Base-by-base conservation (phyloP, 2,113 vertebrate genomes). In the Excalfactoria chinensis region DNA sequence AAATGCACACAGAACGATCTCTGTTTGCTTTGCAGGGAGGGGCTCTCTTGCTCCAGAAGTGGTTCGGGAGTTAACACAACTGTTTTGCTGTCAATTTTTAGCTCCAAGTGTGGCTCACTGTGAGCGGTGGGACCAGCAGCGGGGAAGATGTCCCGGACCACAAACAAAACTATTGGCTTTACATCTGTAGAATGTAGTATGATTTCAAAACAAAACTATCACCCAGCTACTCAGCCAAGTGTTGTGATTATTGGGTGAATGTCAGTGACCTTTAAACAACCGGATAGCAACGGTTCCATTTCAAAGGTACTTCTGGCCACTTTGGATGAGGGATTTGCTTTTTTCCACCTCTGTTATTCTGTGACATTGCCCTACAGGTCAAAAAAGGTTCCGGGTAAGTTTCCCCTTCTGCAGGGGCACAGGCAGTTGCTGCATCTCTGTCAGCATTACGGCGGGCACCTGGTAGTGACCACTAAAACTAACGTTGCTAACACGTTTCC, bases 11-110 rank as follows among this genome's bases (percentile, higher is more conserved):
- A 66, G 72, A 93, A 64, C 69, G 2, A 74, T 51, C 76, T 92
- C 21, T 94, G 87, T 94, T 95, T 93, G 84, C 82, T 94, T 85
- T 94, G 48, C 86, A 92, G 90, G 86, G 90, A 95, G 95, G 96
- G 87, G 91, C 84, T 34, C 78, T n/a, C 75, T 93, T 44, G 3
- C 51, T 73, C 76, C 75, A 60, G 73, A 75, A 84, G 75, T 30
- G 32, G 67, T 59, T 92, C 67, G 77, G 63, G 84, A 90, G 75
- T 37, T 63, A 93, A 9, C 77, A 78, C 70, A 92, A 74, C 58
- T 64, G 55, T 43, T 89, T 93, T 91, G 59, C 59, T 55, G 72
- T 93, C 83, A 76, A 51, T 22, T 94, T 84, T 83, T 34, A 7
- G 37, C 56, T 41, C 85, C 6, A 10, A 13, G 41, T 41, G 55